Evolutionary conservation across 2,113 vertebrate species (phyloP), one percentile per base, ranked within the genome.

Genomic region (Vulpes ferrilata): DNA sequence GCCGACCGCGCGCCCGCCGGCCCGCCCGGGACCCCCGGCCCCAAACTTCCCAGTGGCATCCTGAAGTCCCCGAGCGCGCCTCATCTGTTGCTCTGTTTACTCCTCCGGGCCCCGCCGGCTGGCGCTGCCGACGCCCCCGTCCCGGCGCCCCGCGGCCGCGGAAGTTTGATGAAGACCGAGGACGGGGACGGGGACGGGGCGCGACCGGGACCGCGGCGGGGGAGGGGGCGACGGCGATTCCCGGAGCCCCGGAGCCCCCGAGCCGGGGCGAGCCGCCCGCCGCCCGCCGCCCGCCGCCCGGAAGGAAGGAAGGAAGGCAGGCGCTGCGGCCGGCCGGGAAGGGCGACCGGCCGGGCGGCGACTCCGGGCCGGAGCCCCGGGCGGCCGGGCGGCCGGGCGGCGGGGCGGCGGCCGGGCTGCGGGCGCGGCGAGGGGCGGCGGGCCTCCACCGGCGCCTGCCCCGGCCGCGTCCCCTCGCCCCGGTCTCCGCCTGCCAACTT

Each of bases 41-140:
- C 96, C 74, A 35, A 89, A 95, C 92, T 97, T 89, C 81, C 71
- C n/a, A 59, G 69, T 17, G 65, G 93, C 97, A 89, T 79, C 95
- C 62, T 43, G n/a, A 32, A 89, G 95, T 86, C 64, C 97, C 84
- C 69, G 53, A 27, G 15, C 86, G 92, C 16, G 91, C 96, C 93
- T 85, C 97, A 98, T 97, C 98, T 98, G 98, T 98, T 98, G 98
- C 98, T 97, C 92, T 76, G 98, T 95, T 92, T 53, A 95, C 97
- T 94, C 71, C 51, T 71, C 71, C n/a, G 43, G 57, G 80, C 95
- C 94, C 83, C 86, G 67, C 89, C 81, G 48, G 92, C 91, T 12
- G 87, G 6, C 84, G 91, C 92, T 73, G 79, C 67, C 87, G 53
- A 73, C 62, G 71, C 51, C 95, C 85, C 87, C 69, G 71, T 86